Evolutionary conservation across 2,888 invertebrate species (phyloP).

Genomic region (Diaperis boleti): DNA sequence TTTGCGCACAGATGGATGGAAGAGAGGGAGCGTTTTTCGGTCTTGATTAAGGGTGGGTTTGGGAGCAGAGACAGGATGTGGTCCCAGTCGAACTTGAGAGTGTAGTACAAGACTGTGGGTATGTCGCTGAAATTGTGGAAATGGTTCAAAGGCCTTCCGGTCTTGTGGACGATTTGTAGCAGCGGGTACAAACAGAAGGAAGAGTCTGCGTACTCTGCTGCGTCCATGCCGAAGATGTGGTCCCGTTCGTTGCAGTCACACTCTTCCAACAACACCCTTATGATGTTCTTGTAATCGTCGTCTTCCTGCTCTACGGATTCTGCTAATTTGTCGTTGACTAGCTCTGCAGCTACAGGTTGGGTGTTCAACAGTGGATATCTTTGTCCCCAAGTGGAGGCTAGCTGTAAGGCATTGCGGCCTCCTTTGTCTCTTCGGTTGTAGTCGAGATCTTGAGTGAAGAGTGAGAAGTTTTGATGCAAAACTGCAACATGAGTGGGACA

Average conservation of each 20-base stretch:
- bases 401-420: slow-evolving; percentile 2
- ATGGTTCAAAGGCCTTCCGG: background rate
- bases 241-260: background rate
- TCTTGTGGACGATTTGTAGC: background rate
- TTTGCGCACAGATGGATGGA: background rate
- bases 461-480: background rate
- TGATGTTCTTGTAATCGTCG: background rate
- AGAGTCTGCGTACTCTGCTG: background rate
- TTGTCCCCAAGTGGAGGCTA: slow-evolving; percentile 7
- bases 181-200: background rate
- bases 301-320: background rate
- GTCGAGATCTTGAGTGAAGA: background rate
- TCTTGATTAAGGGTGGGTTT: background rate
- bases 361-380: background rate
- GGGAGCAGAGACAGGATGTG: background rate
- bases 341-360: background rate
- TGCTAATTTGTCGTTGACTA: background rate
- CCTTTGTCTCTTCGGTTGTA: background rate
- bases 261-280: background rate
- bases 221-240: background rate
- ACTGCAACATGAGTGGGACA: slow-evolving; percentile 7
- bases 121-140: slow-evolving; percentile 2
- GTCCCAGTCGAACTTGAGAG: background rate
- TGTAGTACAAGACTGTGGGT: background rate
- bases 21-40: background rate